Evolutionary conservation across 2,113 vertebrate species (phyloP), one percentile per base, ranked within the genome.

Genomic region (Menidia beryllina): DNA sequence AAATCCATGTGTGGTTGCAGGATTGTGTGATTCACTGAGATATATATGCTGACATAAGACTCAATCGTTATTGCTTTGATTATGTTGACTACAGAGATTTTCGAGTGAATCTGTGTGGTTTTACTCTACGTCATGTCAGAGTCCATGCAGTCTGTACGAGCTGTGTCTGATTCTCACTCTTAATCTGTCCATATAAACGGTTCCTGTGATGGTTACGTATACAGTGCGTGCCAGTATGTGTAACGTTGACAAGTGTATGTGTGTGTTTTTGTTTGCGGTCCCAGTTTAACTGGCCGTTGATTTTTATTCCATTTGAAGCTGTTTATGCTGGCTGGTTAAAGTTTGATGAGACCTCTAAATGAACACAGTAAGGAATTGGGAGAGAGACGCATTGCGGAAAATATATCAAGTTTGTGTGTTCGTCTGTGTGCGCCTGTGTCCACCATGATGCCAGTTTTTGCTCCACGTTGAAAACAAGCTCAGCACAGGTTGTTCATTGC

Each of bases 291-390:
- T 12, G 61, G 14, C 67, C 72, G 52, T 72, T 76, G 76, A 81
- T 74, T 79, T 88, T 77, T 73, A 88, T 86, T 91, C 81, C 83
- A 88, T 91, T 87, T 83, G 81, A 89, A 84, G 84, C 79, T 87
- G 84, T 85, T 85, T 86, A 86, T 77, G 79, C 86, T 73, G 81
- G 79, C 69, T 87, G 81, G 66, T 91, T 89, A 91, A 91, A 91
- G 81, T 88, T 91, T 91, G 86, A 91, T 91, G 88, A 88, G 86
- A 82, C 77, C 81, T 87, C 79, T 86, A 84, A 88, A 86, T 81
- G 79, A 91, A 84, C 78, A 75, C 78, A 80, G 83, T 77, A 82
- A 83, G 76, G 77, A 86, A 66, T 86, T 86, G 62, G 38, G 66
- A 71, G 65, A 68, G 61, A 85, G 81, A 71, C 86, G 84, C 88